These are phyloP conservation scores for Campaea margaritaria DNA, from an alignment of 2,888 invertebrate species.

Conservation along the genomic window DNA sequence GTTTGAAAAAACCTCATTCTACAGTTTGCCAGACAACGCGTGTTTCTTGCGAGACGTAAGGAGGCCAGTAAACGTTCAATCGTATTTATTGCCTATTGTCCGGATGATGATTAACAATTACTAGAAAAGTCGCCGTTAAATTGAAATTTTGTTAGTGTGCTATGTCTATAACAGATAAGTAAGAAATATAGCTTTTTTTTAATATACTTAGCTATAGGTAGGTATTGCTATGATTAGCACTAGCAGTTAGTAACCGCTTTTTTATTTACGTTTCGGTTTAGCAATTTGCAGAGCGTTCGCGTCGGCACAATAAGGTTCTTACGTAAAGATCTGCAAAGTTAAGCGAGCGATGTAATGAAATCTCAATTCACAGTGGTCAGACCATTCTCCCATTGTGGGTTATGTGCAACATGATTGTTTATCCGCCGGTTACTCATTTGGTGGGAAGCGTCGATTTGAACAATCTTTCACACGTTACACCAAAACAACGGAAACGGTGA, in stretches of 20 bases:
- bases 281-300: conserved; percentile 1
- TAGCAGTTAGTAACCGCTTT: neutral
- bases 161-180: too few relatives aligned
- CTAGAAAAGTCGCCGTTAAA: conserved; percentile 5
- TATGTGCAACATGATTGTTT: conserved; percentile 38
- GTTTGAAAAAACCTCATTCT: neutral
- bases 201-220: too few relatives aligned
- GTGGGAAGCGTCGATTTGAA: conserved; percentile 40
- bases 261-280: conserved; percentile 3
- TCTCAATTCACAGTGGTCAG: conserved; percentile 44
- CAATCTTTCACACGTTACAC: conserved; percentile 60
- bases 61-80: conserved; percentile 19
- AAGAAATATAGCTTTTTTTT: too few relatives aligned
- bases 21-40: conserved; percentile 13
- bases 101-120: conserved; percentile 10
- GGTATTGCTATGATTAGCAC: neutral
- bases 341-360: conserved; percentile 43
- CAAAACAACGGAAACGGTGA: conserved; percentile 45
- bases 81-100: conserved; percentile 26
- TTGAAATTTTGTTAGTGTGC: conserved; percentile 1
- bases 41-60: conserved; percentile 17
- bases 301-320: conserved; percentile 22
- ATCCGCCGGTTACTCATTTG: conserved; percentile 34
- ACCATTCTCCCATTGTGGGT: conserved; percentile 39
- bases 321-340: conserved; percentile 31